Conservation (phyloP, 2,113 vertebrate species). For the human region GRCh38 chrX:150157501-150158000, state of each 20-base stretch:
- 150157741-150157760: not conserved
- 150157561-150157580: not conserved
- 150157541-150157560: not conserved
- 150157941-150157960: not conserved
- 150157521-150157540: not conserved
- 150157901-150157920: not conserved
- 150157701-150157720: not conserved
- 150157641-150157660: not conserved
- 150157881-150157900: not conserved
- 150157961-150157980: not conserved
- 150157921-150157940: not conserved
- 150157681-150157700: not conserved
- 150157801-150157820: not conserved
- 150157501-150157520: not conserved
- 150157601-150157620: slow-evolving; percentile 29
- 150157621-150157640: not conserved
- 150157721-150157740: not conserved
- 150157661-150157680: not conserved
- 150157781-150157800: not conserved
- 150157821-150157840: not conserved
- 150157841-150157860: not conserved
- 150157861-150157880: not conserved
- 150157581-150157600: not conserved
- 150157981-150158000: not conserved
- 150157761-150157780: not conserved